Base-by-base conservation (phyloP, 1,140 invertebrate genomes). In the Drosophila leontia region DNA sequence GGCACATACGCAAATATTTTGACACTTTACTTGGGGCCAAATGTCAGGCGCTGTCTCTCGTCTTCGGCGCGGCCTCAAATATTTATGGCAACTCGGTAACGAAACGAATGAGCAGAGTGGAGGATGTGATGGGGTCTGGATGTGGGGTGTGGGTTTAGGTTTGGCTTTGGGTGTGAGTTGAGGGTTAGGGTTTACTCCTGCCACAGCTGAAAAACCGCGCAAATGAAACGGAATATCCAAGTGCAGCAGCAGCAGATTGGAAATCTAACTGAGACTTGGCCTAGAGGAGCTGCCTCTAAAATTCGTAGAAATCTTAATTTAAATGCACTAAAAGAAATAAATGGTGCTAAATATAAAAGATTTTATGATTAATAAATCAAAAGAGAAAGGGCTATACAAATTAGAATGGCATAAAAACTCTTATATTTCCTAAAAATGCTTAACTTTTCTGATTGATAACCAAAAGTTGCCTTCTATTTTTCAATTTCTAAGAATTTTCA, bases 1-100 rank as follows among this genome's bases (percentile, higher is more conserved):
- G 7, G 51, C 51, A 37, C 37, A 67, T 74, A 60, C 47, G 80
- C 76, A 91, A 91, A 91, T 86, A 91, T 86, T 83, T 91, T 86
- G 86, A 91, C 82, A 91, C 76, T 84, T 88, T 79, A 71, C 77
- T 83, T 83, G 64, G 69, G 69, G 57, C 50, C 50, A 69, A 84
- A 72, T 72, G 70, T 72, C 70, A 71, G 39, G 50, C 69, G 47
- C 42, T 60, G 55, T 60, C 41, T 72, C 56, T 60, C 60, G 62
- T 80, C 55, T 58, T 83, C 53, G 68, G 55, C 32, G 80, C 74
- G 65, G 50, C 75, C 81, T 83, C 60, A 76, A 83, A 83, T 83
- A 79, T 83, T 75, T 75, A 80, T 78, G 75, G 56, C 75, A 55
- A 48, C 32, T 56, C 53, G 48, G 59, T 56, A 70, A 56, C 76